Base-by-base conservation (phyloP, 2,113 vertebrate species). In the Melospiza georgiana region DNA sequence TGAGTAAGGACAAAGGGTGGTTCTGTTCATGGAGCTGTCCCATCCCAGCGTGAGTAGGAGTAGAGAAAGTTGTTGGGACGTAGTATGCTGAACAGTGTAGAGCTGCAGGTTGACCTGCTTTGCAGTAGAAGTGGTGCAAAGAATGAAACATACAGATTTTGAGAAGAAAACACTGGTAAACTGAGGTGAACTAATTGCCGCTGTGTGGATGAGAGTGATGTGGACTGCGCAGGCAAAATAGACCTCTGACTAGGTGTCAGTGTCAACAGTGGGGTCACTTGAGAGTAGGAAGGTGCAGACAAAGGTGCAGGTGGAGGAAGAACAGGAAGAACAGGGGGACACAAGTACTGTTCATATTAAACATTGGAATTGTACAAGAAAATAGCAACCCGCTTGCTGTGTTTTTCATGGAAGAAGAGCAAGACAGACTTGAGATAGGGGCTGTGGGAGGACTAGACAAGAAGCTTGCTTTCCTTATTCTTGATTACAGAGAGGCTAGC, bases 261-360 rank as follows among this genome's bases (percentile, higher is more conserved):
- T 76, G 58, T 10, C 35, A 68, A 35, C 13, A 18, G 6, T 31
- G 6, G 23, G 57, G 30, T 61, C 59, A 69, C 6, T 55, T 54
- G 30, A 25, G 7, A 30, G 10, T n/a, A 66, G 44, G 49, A 52
- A 6, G 10, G 5, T 48, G 23, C 48, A 55, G 67, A 63, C 49
- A 7, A 43, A n/a, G 48, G 49, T 57, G 23, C 9, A 16, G 49
- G 9, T 71, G 21, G 11, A 49, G 11, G 14, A 72, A 86, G 46
- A 43, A n/a, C 0, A 49, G 11, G 14, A 72, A 86, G 46, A 43
- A n/a, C 0, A 11, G 16, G 28, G 8, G 13, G 4, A 37, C 15
- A 11, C 10, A 58, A 51, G 17, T 74, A 27, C 4, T 39, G 19
- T 75, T 66, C 76, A 11, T 61, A 31, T 17, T 44, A 33, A 79